Evolutionary conservation across 1,140 invertebrate species (phyloP).

Genomic region (Drosophila nebulosa): DNA sequence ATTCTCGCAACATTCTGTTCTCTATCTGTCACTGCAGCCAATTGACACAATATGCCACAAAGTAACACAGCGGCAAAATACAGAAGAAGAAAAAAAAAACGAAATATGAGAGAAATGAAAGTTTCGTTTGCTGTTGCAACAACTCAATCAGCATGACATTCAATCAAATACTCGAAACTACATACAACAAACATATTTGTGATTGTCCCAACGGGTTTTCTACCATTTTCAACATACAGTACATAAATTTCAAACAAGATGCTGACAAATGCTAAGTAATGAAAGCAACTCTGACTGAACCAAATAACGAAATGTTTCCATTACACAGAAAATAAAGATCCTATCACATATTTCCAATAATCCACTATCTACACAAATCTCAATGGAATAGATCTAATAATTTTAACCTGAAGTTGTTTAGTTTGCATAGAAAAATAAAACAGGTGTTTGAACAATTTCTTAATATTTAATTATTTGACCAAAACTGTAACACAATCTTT

Average conservation of each 20-base stretch:
- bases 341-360: too few relatives aligned
- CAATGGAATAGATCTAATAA: too few relatives aligned
- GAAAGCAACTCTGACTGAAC: not conserved
- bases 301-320: not conserved
- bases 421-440: too few relatives aligned
- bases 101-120: not conserved
- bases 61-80: not conserved
- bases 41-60: not conserved
- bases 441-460: too few relatives aligned
- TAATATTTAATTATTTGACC: too few relatives aligned
- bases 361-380: too few relatives aligned
- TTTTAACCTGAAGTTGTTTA: too few relatives aligned
- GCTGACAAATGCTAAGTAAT: not conserved
- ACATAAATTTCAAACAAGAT: not conserved
- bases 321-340: too few relatives aligned
- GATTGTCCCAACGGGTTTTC: not conserved
- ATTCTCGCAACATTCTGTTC: not conserved
- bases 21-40: not conserved
- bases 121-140: conserved; percentile 1
- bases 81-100: not conserved
- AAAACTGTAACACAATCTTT: too few relatives aligned
- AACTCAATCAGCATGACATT: conserved; percentile 65
- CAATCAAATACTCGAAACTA: conserved; percentile 35
- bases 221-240: not conserved
- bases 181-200: not conserved